Base-by-base conservation (phyloP, 2,113 vertebrate genomes). In the Lepisosteus osseus region DNA sequence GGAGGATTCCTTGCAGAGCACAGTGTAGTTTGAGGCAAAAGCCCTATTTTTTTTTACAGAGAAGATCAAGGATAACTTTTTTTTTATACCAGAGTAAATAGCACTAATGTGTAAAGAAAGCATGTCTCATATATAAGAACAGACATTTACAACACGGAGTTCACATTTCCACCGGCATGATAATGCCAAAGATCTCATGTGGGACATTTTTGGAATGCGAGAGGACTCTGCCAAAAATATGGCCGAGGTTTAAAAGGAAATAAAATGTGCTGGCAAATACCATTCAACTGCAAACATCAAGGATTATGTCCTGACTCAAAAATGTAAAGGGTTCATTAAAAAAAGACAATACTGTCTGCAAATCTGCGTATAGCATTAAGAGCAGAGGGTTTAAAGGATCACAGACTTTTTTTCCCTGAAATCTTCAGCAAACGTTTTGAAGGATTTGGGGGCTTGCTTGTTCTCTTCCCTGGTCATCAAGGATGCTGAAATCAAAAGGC, bases 261-360 rank as follows among this genome's bases (percentile, higher is more conserved):
- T 84, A 84, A 89, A 87, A 87, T 51, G 77, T 80, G 78, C 70
- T 61, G 70, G 80, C 86, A 29, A 83, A 83, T 87, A 85, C 86
- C 74, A 79, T 78, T 79, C 80, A 79, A 85, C 78, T 59, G 29
- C 65, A 68, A 56, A 64, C 65, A 72, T 75, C 79, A 82, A 81
- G 62, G 61, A 76, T 74, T 75, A 74, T 71, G 78, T 77, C 72
- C 69, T 42, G 41, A 80, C 69, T 77, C 54, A 11, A 61, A 78
- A 76, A 66, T 59, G 14, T 14, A 59, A 13, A 59, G 14, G 4
- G 14, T 59, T 5, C 12, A 15, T 59, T 59, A 59, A 13, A 59
- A 59, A 13, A 59, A 13, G 9, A 3, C 57, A 59, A 59, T 4
- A 4, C 57, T 13, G 57, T 59, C 47, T 51, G 47, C 47, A 51